These are phyloP conservation scores for Sarcophaga caerulescens DNA, from an alignment of 2,888 invertebrate genomes.

Conservation along the genomic window DNA sequence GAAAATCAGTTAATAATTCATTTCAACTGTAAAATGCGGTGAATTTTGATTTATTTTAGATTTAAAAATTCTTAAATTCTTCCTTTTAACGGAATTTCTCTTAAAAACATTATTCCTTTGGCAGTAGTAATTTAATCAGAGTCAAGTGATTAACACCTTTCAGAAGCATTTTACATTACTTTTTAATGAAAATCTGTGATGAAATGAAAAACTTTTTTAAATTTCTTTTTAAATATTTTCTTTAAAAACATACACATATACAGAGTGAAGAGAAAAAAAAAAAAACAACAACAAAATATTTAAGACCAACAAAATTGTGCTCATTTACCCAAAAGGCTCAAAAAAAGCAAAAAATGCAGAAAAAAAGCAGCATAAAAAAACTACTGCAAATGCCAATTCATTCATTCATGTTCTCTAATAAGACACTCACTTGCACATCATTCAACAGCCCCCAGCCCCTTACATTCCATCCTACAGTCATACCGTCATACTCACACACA, in stretches of 20 bases:
- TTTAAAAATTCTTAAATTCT: no score
- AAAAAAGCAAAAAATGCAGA: neutral
- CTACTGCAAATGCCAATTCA: constrained; percentile 45
- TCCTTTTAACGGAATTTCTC: no score
- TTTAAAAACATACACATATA: neutral
- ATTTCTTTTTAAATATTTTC: neutral
- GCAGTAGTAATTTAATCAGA: no score
- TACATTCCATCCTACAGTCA: constrained; percentile 2
- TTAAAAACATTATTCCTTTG: no score
- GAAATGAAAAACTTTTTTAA: neutral
- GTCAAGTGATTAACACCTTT: neutral
- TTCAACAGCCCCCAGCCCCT: neutral
- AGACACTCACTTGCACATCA: neutral
- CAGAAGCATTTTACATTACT: neutral
- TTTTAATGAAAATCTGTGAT: neutral
- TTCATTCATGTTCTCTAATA: constrained; percentile 40
- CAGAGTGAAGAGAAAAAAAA: no score
- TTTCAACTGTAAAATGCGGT: no score
- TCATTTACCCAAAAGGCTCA: constrained; percentile 7
- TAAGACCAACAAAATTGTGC: neutral
- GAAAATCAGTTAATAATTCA: no score
- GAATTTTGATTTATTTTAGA: no score
- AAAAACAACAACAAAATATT: neutral
- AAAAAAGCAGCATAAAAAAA: neutral
- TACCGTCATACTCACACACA: neutral